These are phyloP conservation scores for Scarus forsteni DNA, from an alignment of 2,797 vertebrate species.

Conservation along the genomic window DNA sequence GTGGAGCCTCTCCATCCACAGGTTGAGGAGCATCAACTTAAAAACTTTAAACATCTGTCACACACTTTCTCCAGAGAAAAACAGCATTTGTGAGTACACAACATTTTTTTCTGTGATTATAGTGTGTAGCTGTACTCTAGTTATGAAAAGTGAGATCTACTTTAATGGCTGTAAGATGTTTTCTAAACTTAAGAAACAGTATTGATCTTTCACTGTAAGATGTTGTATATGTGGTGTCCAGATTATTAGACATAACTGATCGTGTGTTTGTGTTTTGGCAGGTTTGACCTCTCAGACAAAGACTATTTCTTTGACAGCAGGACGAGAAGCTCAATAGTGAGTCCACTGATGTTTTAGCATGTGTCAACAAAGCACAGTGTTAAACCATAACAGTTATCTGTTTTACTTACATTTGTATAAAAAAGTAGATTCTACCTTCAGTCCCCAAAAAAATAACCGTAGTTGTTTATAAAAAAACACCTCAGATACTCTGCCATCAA, in stretches of 20 bases:
- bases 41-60: slow-evolving; percentile 92
- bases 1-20: slow-evolving; percentile 93
- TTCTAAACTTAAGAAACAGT: too few species aligned
- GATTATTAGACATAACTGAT: neutral
- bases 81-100: slow-evolving; percentile 91
- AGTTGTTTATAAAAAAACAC: too few species aligned
- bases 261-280: slow-evolving; percentile 64
- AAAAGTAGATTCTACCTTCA: neutral
- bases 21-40: slow-evolving; percentile 88
- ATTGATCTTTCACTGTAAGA: too few species aligned
- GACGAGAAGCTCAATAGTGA: slow-evolving; percentile 97
- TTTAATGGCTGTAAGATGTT: too few species aligned
- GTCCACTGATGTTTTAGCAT: slow-evolving; percentile 62
- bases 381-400: neutral
- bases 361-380: neutral
- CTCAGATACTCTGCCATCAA: too few species aligned
- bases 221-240: too few species aligned
- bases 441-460: neutral
- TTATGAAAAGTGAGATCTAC: too few species aligned
- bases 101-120: neutral
- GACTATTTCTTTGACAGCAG: slow-evolving; percentile 98
- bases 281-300: slow-evolving; percentile 97
- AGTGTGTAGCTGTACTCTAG: too few species aligned
- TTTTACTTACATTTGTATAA: too few species aligned
- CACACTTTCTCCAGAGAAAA: slow-evolving; percentile 97